Evolutionary conservation across 2,888 invertebrate genomes (phyloP), one percentile per base, ranked within the genome.

Genomic region (Coleophora flavipennella): DNA sequence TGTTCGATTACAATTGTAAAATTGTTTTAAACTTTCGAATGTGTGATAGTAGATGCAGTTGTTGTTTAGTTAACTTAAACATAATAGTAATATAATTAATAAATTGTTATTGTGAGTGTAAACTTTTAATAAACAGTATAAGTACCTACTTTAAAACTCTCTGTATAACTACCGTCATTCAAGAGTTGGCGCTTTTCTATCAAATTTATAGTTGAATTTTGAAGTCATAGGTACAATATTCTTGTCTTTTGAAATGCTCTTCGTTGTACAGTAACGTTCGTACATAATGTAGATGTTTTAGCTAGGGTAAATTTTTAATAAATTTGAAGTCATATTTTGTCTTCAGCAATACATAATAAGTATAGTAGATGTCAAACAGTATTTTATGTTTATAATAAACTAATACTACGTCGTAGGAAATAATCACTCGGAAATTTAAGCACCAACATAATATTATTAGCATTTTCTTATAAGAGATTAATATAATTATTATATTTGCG

Each of bases 11-110:
- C 77, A 67, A 83, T 77, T 80, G 72, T 79, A 79, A 80, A 80
- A 83, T 83, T 81, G 84, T 84, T 81, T 83, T 79, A 76, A 81
- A 83, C 75, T 80, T 85, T 85, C 81, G 79, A 85, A 85, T 83
- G 85, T 85, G 85, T 85, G 85, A 85, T 85, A 84, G 84, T 85
- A 85, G 85, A 76, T 77, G 84, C 83, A 81, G 84, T 85, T 84
- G 85, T 85, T 85, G 84, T 85, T 85, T 85, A 84, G 80, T 84
- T 83, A 83, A 79, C 70, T 78, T 77, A 65, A n/a, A 64, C 55
- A 61, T 61, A 50, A 70, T 73, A 66, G 72, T 75, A 67, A 67
- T 72, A 71, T 72, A 71, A 57, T 59, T 57, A 66, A 78, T 79
- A 64, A 80, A 81, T 79, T 78, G 83, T 84, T 85, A 83, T 80